Percentiles rank a stretch among this genome's conserved stretches.
Evolutionary conservation across 2,888 invertebrate species (phyloP).

Genomic region (Furcula furcula): DNA sequence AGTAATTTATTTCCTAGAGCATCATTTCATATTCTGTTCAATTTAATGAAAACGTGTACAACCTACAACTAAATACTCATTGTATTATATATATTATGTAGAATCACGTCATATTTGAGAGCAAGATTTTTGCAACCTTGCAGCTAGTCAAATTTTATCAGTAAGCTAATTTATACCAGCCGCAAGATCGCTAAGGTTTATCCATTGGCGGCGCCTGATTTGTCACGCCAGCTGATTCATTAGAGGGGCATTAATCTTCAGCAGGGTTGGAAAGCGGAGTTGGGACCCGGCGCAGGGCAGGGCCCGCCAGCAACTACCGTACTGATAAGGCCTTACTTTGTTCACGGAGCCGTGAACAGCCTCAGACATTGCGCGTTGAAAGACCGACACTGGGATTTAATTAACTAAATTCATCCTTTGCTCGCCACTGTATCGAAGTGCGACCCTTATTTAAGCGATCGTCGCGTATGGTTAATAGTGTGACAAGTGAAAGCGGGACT

Average conservation of each 20-base stretch:
- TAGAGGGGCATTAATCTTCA: slow-evolving; percentile 68
- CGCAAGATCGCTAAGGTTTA: slow-evolving; percentile 61
- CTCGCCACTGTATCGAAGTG: slow-evolving; percentile 43
- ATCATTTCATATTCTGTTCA: too few relatives aligned
- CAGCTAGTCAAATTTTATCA: slow-evolving; percentile 1
- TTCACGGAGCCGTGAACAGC: slow-evolving; percentile 64
- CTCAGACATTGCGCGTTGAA: slow-evolving; percentile 48
- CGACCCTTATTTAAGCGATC: slow-evolving; percentile 43
- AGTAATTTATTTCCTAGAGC: too few relatives aligned
- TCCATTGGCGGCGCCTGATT: slow-evolving; percentile 70
- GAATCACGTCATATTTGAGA: too few relatives aligned
- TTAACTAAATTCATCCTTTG: slow-evolving; percentile 72
- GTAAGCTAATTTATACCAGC: slow-evolving; percentile 51
- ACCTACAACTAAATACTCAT: too few relatives aligned
- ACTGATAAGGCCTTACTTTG: slow-evolving; percentile 68
- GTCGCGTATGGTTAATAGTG: slow-evolving; percentile 42
- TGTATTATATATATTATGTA: too few relatives aligned
- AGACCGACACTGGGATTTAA: slow-evolving; percentile 70
- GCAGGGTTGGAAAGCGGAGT: slow-evolving; percentile 23
- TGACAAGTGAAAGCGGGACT: slow-evolving; percentile 20
- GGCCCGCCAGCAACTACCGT: slow-evolving; percentile 36
- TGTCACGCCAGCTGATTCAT: slow-evolving; percentile 75
- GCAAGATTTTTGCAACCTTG: not conserved
- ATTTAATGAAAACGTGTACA: too few relatives aligned
- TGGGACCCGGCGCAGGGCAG: not conserved